Evolutionary conservation across 2,113 vertebrate genomes (phyloP).

Genomic region (Rhipidura dahli): DNA sequence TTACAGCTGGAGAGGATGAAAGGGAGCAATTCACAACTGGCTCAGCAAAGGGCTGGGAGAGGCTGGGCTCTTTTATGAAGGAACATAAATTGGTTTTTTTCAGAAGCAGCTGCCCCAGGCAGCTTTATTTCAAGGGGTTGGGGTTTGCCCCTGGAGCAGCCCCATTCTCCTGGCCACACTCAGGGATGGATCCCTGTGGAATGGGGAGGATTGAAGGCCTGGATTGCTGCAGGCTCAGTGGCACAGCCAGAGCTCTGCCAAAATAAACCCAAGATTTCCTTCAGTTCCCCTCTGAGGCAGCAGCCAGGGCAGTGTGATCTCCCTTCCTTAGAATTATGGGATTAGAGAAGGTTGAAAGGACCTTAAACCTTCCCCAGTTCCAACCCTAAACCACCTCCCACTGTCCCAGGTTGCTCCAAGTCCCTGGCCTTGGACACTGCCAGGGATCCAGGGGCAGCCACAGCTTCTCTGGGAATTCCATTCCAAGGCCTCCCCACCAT

Average conservation of each 20-base stretch:
- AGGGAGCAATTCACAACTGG: not conserved
- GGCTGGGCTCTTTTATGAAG: not conserved
- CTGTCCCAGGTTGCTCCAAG: not conserved
- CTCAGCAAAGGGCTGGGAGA: not conserved
- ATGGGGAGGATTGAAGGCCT: not conserved
- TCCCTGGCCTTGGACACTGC: not conserved
- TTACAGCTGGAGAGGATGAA: conserved; percentile 43
- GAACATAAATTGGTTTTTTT: not conserved
- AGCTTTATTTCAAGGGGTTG: not conserved
- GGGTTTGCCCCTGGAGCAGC: not conserved
- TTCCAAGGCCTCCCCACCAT: not conserved
- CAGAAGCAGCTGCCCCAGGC: not conserved
- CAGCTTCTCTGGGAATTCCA: not conserved
- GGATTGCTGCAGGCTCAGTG: not conserved
- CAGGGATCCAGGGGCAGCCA: not conserved
- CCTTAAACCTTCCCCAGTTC: not conserved
- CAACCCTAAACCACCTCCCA: not conserved
- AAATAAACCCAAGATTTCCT: not conserved
- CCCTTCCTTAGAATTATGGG: not conserved
- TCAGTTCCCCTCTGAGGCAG: not conserved
- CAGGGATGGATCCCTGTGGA: not conserved
- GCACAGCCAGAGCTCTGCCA: not conserved
- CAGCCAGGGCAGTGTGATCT: not conserved
- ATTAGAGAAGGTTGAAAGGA: not conserved
- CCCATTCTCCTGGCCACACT: not conserved